Evolutionary conservation across 2,113 vertebrate genomes (phyloP).

Genomic region (Serilophus lunatus): DNA sequence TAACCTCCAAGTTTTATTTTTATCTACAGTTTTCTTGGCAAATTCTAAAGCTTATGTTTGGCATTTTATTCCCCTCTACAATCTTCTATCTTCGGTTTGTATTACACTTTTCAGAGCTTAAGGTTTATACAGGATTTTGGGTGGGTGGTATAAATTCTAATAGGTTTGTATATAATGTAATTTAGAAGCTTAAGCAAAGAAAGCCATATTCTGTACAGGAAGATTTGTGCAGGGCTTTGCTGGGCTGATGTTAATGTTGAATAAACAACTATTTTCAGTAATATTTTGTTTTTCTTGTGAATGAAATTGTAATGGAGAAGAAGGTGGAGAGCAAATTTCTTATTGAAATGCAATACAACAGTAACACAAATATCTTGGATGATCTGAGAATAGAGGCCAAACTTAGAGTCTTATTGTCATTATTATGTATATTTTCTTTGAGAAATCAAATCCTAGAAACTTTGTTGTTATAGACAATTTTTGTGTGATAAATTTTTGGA

Average conservation of each 20-base stretch:
- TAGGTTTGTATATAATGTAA: neutral
- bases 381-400: neutral
- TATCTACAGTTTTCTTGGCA: conserved; percentile 57
- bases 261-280: neutral
- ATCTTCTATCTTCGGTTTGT: conserved; percentile 32
- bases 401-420: neutral
- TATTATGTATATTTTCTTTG: neutral
- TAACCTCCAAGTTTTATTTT: conserved; percentile 53
- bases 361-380: neutral
- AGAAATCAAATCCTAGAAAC: neutral
- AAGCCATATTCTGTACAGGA: neutral
- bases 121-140: neutral
- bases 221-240: neutral
- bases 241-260: neutral
- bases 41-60: conserved; percentile 14
- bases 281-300: conserved; percentile 10
- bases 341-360: neutral
- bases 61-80: conserved; percentile 14
- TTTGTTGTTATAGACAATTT: neutral
- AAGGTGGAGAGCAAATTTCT: neutral
- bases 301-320: neutral
- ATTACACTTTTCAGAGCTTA: conserved; percentile 6
- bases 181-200: conserved; percentile 12
- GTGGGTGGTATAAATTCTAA: neutral
- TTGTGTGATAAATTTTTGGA: neutral